These are phyloP conservation scores for Ceyx margarethae DNA, from an alignment of 2,113 vertebrate species.

Conservation along the genomic window DNA sequence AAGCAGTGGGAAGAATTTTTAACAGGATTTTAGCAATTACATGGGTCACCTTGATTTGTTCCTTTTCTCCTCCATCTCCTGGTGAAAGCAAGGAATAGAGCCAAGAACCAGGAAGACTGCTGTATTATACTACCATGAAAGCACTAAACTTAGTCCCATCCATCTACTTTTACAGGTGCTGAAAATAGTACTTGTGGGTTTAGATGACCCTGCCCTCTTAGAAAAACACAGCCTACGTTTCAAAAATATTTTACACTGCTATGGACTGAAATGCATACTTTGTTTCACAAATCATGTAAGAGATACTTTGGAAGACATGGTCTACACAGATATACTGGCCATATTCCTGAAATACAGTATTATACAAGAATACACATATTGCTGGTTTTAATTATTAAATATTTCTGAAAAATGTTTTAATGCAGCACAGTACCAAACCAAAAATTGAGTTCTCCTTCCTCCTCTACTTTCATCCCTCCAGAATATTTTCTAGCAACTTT, in stretches of 20 bases:
- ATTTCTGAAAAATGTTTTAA: background rate
- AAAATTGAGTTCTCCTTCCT: background rate
- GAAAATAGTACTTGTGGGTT: background rate
- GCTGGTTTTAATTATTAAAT: background rate
- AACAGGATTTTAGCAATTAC: background rate
- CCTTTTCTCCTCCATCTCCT: background rate
- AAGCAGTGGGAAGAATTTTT: background rate
- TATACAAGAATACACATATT: background rate
- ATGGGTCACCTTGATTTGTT: background rate
- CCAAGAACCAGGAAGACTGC: background rate
- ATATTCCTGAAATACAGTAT: background rate
- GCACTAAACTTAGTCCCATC: background rate
- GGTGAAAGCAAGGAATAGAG: background rate
- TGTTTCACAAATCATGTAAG: background rate
- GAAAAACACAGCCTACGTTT: background rate
- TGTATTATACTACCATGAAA: background rate
- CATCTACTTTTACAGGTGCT: background rate
- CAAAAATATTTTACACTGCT: background rate
- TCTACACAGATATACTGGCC: background rate
- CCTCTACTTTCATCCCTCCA: background rate
- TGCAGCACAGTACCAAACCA: background rate
- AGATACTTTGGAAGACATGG: background rate
- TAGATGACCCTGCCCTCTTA: background rate
- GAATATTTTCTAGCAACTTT: background rate
- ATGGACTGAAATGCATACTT: background rate